Evolutionary conservation across 2,113 vertebrate genomes (phyloP), one percentile per base, ranked within the genome.

Genomic region (Hippolais icterina): DNA sequence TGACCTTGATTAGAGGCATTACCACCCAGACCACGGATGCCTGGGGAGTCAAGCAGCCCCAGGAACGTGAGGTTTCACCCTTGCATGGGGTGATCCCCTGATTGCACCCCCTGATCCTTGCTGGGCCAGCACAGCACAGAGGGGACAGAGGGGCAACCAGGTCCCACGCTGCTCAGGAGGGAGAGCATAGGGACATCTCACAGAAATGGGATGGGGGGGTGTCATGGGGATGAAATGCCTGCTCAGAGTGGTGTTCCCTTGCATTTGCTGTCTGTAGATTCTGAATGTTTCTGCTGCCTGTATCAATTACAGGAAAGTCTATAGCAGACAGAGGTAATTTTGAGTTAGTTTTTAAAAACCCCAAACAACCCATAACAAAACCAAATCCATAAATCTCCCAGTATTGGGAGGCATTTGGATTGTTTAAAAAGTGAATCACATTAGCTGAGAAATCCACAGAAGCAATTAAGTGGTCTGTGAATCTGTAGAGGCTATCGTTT

Each of bases 21-120:
- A 17, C 17, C 2, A 1, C 10, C n/a, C 49, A 33, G 10, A 59
- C 5, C 28, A 56, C 0, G 0, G 0, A n/a, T 5, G 46, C 16
- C 22, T n/a, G 33, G 6, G 24, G 28, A 56, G 8, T 5, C 5
- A 1, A 23, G n/a, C 47, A 59, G 9, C 21, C 17, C 11, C 13
- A 18, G 23, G 14, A 84, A 41, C 15, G 7, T 33, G 27, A 49
- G 23, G 21, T 24, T 80, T 86, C 37, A 21, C 3, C 9, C 19
- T 33, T 31, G 16, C 6, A 8, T 2, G 3, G 2, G 37, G 14
- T 31, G 10, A n/a, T 28, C 49, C 23, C 9, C n/a, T 64, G 39
- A 72, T 3, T 39, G 13, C 27, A 56, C 33, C 10, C 27, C 19
- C 28, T 56, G 23, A 28, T 28, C 44, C 9, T 0, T 0, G 0